Evolutionary conservation across 1,140 invertebrate genomes (phyloP).

Genomic region (Micrasema longulum): DNA sequence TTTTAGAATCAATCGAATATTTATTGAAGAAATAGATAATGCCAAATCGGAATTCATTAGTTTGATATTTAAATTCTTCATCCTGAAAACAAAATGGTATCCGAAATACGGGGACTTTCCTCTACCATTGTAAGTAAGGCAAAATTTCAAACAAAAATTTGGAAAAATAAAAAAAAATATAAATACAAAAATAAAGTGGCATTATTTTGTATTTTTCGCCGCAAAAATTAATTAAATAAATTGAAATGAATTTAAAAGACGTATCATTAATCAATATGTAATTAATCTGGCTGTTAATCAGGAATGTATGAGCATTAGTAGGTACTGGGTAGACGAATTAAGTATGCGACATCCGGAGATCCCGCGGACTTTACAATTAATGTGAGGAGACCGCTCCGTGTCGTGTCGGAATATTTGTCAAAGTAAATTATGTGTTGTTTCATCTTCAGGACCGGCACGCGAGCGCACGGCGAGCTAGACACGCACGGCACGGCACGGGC

Average conservation of each 20-base stretch:
- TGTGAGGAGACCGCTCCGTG: slow-evolving; percentile 37
- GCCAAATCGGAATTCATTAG: too few species aligned
- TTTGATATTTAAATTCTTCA: too few species aligned
- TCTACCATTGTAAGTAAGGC: too few species aligned
- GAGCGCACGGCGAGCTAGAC: slow-evolving; percentile 1
- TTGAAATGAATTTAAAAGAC: slow-evolving; percentile 2
- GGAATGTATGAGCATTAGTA: slow-evolving; percentile 11
- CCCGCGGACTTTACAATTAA: slow-evolving; percentile 50
- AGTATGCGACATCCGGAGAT: slow-evolving; percentile 20
- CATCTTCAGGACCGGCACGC: slow-evolving; percentile 45
- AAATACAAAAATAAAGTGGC: neutral
- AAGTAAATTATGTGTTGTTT: slow-evolving; percentile 54
- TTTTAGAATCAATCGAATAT: too few species aligned
- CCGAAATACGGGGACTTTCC: too few species aligned
- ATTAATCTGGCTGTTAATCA: slow-evolving; percentile 39
- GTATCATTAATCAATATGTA: slow-evolving; percentile 47
- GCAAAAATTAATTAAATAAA: neutral
- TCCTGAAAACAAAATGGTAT: too few species aligned
- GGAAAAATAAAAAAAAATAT: neutral
- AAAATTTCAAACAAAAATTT: too few species aligned
- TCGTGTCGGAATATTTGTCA: slow-evolving; percentile 53
- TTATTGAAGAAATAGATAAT: too few species aligned
- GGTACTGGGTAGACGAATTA: neutral
- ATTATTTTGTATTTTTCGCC: neutral
- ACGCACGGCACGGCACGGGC: neutral